phyloP scores from a whole-genome alignment of 2,888 invertebrate genomes.

The Eupithecia pulchellata region DNA sequence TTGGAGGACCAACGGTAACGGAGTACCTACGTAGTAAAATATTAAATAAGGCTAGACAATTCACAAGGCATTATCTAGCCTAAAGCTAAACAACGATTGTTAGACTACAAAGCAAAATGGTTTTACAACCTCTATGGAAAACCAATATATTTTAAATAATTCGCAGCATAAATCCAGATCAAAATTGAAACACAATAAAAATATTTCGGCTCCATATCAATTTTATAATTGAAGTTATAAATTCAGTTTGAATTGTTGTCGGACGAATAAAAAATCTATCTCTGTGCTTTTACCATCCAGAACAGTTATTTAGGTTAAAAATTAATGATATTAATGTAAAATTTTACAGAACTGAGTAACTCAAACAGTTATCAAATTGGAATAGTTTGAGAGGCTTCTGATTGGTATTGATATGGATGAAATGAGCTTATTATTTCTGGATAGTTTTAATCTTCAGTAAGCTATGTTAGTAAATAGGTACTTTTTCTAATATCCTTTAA shows the following conservation, averaged over 20 bases:
- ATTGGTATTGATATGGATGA: too few relatives aligned
- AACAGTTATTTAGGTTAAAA: neutral
- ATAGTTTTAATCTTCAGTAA: too few relatives aligned
- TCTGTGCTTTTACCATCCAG: neutral
- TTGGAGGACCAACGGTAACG: too few relatives aligned
- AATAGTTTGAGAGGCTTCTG: neutral
- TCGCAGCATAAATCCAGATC: slow-evolving; percentile 24
- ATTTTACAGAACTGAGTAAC: neutral
- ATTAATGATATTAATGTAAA: neutral
- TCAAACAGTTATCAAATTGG: neutral
- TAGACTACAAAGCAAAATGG: neutral
- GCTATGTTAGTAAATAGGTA: too few relatives aligned
- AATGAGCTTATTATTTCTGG: too few relatives aligned
- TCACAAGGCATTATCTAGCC: too few relatives aligned
- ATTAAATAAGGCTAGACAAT: too few relatives aligned
- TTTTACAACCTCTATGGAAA: neutral
- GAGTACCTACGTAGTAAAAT: too few relatives aligned
- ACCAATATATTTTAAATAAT: slow-evolving; percentile 9
- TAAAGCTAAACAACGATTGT: too few relatives aligned
- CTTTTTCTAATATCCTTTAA: too few relatives aligned
- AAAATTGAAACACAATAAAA: slow-evolving; percentile 30
- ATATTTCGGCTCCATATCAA: slow-evolving; percentile 38
- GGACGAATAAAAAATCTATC: slow-evolving; percentile 40
- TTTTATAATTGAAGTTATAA: slow-evolving; percentile 45
- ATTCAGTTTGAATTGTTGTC: slow-evolving; percentile 42